Evolutionary conservation across 1,140 invertebrate species (phyloP).

Genomic region (Pantala flavescens): DNA sequence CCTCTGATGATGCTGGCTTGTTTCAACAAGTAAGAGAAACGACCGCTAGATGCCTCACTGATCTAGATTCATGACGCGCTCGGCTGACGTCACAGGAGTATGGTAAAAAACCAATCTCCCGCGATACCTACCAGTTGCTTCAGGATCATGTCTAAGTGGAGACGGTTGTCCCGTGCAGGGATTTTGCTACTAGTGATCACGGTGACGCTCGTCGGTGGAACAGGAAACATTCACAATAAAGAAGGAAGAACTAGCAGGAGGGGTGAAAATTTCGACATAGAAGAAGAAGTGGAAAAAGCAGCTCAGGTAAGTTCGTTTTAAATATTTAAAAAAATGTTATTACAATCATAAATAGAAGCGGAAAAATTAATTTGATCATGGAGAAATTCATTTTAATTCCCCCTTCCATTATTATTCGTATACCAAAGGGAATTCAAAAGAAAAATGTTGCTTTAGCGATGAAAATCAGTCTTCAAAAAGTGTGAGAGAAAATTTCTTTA

Average conservation of each 20-base stretch:
- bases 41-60: neutral
- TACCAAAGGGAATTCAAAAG: too few relatives aligned
- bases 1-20: neutral
- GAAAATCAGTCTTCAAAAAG: too few relatives aligned
- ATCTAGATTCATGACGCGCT: neutral
- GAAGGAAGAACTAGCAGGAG: neutral
- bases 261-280: neutral
- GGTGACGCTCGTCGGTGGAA: neutral
- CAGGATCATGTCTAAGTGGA: neutral
- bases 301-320: neutral
- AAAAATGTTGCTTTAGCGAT: too few relatives aligned
- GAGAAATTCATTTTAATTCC: too few relatives aligned
- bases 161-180: neutral
- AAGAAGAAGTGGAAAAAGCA: neutral
- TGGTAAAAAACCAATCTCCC: neutral
- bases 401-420: too few relatives aligned
- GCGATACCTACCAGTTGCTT: neutral
- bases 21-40: neutral
- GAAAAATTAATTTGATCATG: too few relatives aligned
- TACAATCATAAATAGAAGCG: too few relatives aligned
- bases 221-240: too few relatives aligned
- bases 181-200: neutral
- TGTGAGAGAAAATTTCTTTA: too few relatives aligned
- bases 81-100: neutral
- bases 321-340: too few relatives aligned